phyloP scores from a whole-genome alignment of 2,113 vertebrate species.

The Hemibagrus wyckioides region DNA sequence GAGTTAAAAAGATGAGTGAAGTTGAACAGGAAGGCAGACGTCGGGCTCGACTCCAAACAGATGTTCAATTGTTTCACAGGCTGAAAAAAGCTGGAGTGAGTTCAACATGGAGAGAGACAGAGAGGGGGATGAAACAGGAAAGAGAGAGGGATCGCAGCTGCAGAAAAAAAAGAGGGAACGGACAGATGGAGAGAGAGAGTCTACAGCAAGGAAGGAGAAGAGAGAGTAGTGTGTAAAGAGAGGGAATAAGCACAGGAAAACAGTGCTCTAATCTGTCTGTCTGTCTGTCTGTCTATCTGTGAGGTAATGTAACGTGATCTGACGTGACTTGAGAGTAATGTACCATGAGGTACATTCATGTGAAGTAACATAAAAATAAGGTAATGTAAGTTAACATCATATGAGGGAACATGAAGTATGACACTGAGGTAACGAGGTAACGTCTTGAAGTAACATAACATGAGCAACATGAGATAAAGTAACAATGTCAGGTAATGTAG shows the following conservation, averaged over 20 bases:
- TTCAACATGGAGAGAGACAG: slow-evolving; percentile 57
- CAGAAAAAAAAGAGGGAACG: slow-evolving; percentile 61
- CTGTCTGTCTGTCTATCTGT: neutral
- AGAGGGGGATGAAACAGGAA: slow-evolving; percentile 68
- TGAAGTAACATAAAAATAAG: no score
- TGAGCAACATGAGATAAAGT: neutral
- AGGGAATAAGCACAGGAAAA: neutral
- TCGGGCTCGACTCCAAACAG: slow-evolving; percentile 85
- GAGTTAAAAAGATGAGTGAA: slow-evolving; percentile 62
- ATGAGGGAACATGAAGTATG: no score
- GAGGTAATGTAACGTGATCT: slow-evolving; percentile 33
- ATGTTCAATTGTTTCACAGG: slow-evolving; percentile 90
- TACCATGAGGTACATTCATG: neutral
- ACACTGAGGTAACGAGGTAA: neutral
- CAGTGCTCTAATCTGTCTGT: neutral
- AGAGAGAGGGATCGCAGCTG: slow-evolving; percentile 74
- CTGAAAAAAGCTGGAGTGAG: slow-evolving; percentile 75
- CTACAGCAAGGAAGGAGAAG: neutral
- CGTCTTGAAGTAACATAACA: neutral
- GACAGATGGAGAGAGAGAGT: slow-evolving; percentile 33
- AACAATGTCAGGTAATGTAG: neutral
- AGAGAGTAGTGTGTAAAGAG: neutral
- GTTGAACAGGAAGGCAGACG: slow-evolving; percentile 75
- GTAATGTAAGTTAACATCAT: neutral
- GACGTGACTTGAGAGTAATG: neutral